A percentile compares a stretch with the other conserved stretches of the same genome.
phyloP scores from a whole-genome alignment of 1,140 invertebrate species.

The Heliconius hewitsoni region DNA sequence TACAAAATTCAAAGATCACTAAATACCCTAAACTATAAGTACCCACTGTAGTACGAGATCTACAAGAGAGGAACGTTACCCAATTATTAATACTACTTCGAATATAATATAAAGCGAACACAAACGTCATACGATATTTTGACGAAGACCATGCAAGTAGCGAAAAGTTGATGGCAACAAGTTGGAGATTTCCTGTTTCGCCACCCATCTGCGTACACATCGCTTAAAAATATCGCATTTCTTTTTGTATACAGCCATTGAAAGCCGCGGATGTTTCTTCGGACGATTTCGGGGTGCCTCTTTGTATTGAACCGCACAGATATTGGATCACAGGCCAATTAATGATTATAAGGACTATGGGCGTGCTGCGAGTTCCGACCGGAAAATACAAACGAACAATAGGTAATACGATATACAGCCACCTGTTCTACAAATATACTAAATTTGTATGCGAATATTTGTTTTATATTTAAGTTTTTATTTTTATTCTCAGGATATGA shows the following conservation, averaged over 20 bases:
- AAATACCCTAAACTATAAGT: background rate
- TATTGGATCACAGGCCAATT: conserved; percentile 77
- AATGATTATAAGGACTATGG: conserved; percentile 67
- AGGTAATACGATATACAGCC: conserved; percentile 66
- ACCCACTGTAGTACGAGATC: background rate
- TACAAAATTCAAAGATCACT: background rate
- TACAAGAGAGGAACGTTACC: background rate
- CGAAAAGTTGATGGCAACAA: conserved; percentile 61
- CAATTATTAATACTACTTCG: conserved; percentile 1
- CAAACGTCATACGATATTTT: conserved; percentile 44
- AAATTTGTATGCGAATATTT: conserved; percentile 31
- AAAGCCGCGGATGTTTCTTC: conserved; percentile 63
- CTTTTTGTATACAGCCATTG: conserved; percentile 51
- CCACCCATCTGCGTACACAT: conserved; percentile 74
- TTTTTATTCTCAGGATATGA: conserved; percentile 18
- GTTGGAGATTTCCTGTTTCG: conserved; percentile 71
- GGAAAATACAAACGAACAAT: conserved; percentile 65
- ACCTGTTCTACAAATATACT: conserved; percentile 60
- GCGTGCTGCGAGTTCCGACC: conserved; percentile 74
- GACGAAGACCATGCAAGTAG: conserved; percentile 49
- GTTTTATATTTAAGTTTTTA: conserved; percentile 28
- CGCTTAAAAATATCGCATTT: conserved; percentile 73
- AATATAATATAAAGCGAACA: background rate
- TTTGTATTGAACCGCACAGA: conserved; percentile 60
- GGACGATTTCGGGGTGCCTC: conserved; percentile 62